Evolutionary conservation across 2,888 invertebrate species (phyloP), one percentile per base, ranked within the genome.

Genomic region (Acronicta alni): DNA sequence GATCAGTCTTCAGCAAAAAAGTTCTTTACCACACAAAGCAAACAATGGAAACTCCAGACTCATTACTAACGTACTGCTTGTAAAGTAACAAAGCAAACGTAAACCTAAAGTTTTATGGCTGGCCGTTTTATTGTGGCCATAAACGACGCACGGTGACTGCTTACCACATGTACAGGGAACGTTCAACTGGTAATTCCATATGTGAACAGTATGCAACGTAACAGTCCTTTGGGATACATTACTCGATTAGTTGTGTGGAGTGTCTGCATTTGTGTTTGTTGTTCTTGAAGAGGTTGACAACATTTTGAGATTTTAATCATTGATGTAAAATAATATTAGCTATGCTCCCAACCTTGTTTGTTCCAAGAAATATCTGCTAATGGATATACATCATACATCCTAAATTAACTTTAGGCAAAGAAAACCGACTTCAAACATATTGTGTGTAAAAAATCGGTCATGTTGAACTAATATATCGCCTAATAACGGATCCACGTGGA

Each of bases 81-180:
- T 76, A 72, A 75, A 77, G 69, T 68, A 69, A 65, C 63, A 59
- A 72, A 75, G 70, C 70, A 75, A 80, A 78, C 63, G 79, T 82
- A 83, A 83, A 85, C 80, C 85, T 82, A 81, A 87, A 87, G 84
- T 88, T 89, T 87, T 87, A 88, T 80, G 55, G 70, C 71, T 75
- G 78, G 77, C 77, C 82, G 72, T 81, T 88, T 88, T 88, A 89
- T 85, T 80, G 81, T 71, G 63, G 79, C 77, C 65, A 77, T 88
- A 87, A 88, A 87, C 76, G 73, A 52, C 44, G 43, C 78, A 77
- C 68, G 78, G 81, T 80, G 65, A 77, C 75, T 73, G 76, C 79
- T 84, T 75, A 67, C 73, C 82, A 80, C 83, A 84, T 86, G 86
- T 85, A 85, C 82, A 79, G 70, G 60, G 72, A 67, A 53, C 67